Percentiles rank a stretch among this genome's conserved stretches.
Evolutionary conservation across 2,797 vertebrate genomes (phyloP).

Genomic region (Orestias chungarensis): DNA sequence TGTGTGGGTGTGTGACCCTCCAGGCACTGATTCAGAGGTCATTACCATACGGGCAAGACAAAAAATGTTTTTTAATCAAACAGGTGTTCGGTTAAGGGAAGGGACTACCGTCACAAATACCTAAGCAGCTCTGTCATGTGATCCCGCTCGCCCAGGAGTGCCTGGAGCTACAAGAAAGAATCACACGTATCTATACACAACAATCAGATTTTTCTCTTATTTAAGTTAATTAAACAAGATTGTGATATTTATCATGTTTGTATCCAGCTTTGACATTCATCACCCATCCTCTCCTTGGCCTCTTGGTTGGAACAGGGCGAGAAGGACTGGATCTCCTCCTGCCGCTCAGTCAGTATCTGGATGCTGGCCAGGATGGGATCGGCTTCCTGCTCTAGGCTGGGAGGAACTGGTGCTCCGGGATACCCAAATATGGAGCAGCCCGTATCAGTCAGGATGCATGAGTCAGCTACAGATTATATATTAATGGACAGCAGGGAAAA

Average conservation of each 20-base stretch:
- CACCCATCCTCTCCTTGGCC: slow-evolving; percentile 48
- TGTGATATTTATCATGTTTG: slow-evolving; percentile 5
- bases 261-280: slow-evolving; percentile 42
- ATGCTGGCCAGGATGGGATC: slow-evolving; percentile 73
- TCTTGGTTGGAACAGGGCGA: slow-evolving; percentile 40
- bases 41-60: slow-evolving; percentile 79
- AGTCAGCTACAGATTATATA: slow-evolving; percentile 59
- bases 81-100: slow-evolving; percentile 65
- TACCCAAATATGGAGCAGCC: slow-evolving; percentile 78
- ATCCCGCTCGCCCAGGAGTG: slow-evolving; percentile 18
- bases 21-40: slow-evolving; percentile 76
- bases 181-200: neutral
- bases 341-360: slow-evolving; percentile 62
- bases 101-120: slow-evolving; percentile 24
- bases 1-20: slow-evolving; percentile 53
- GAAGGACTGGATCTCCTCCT: slow-evolving; percentile 42
- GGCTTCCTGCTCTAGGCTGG: slow-evolving; percentile 76
- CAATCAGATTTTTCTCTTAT: neutral
- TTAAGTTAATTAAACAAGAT: neutral
- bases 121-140: slow-evolving; percentile 30
- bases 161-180: neutral
- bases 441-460: slow-evolving; percentile 54
- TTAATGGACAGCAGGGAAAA: slow-evolving; percentile 24
- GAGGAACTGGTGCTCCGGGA: slow-evolving; percentile 72
- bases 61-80: slow-evolving; percentile 67